Evolutionary conservation across 2,888 invertebrate genomes (phyloP).

Genomic region (Muschampia plurimacula): DNA sequence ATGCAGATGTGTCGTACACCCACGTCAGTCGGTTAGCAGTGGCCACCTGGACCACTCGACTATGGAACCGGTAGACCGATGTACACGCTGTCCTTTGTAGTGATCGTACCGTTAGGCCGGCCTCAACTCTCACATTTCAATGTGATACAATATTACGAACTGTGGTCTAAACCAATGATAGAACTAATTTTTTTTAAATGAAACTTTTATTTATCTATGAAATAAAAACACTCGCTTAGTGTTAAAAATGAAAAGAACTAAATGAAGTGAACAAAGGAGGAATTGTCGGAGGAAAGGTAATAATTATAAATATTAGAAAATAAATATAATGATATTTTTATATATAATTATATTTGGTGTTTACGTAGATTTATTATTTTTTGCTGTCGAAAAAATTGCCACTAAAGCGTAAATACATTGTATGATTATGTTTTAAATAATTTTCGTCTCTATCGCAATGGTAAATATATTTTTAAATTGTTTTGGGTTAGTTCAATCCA

Average conservation of each 20-base stretch:
- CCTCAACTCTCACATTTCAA: constrained; percentile 58
- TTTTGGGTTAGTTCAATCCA: background rate
- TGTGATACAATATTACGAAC: constrained; percentile 55
- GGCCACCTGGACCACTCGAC: constrained; percentile 68
- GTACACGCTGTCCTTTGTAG: constrained; percentile 70
- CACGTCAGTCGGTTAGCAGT: constrained; percentile 81
- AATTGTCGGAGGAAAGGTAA: constrained; percentile 74
- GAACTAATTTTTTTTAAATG: constrained; percentile 38
- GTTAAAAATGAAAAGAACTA: constrained; percentile 59
- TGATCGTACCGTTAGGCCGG: constrained; percentile 60
- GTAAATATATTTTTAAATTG: background rate
- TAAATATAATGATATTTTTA: no score
- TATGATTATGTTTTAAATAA: constrained; percentile 1
- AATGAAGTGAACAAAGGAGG: constrained; percentile 80
- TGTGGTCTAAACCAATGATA: constrained; percentile 48
- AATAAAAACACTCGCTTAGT: constrained; percentile 57
- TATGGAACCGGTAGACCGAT: constrained; percentile 63
- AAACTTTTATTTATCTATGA: constrained; percentile 41
- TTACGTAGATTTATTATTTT: background rate
- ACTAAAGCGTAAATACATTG: background rate
- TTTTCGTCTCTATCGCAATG: background rate
- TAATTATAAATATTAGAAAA: constrained; percentile 21
- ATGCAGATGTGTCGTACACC: constrained; percentile 84
- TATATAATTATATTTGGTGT: background rate
- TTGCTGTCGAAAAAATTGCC: background rate